Base-by-base conservation (phyloP, 2,888 invertebrate genomes). In the Habrosyne pyritoides region DNA sequence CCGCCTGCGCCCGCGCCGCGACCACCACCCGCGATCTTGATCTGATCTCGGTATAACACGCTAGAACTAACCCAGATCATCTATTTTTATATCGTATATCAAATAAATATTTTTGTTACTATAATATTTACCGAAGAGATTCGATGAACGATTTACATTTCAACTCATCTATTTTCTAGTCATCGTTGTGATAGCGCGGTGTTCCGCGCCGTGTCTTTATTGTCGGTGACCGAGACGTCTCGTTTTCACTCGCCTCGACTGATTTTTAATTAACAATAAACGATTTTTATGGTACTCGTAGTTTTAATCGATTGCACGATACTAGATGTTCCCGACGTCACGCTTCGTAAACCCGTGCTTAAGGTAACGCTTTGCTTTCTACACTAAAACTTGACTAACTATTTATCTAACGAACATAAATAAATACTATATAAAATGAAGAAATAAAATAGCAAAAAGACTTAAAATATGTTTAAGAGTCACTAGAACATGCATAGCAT, bases 11-110 rank as follows among this genome's bases (percentile, higher is more conserved):
- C 77, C 82, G 81, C 76, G 77, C 70, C 79, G 83, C 80, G 84
- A 66, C 55, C 77, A 76, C 78, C 77, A 84, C 42, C 79, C 81
- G 78, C 83, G 78, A 82, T 83, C 88, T 18, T 50, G 30, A 30
- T 86, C 84, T 89, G 89, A 90, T 89, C 90, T 91, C 90, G 91
- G 91, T 92, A 90, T 91, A 90, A 91, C 89, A 84, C 80, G 79
- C 84, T 86, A 85, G 79, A 75, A 88, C 86, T 90, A 90, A 90
- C 88, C 81, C 75, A 87, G 81, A 83, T 86, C 84, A 82, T 86
- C 75, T 89, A 88, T 87, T 88, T 89, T 86, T 86, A 78, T 79
- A 79, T 81, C 83, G 63, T 59, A 66, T 66, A 71, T 46, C 63
- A 79, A 71, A 77, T 71, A 69, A 71, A 66, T 77, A 76, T 79